Evolutionary conservation across 2,113 vertebrate genomes (phyloP).

Genomic region (Myodes glareolus): DNA sequence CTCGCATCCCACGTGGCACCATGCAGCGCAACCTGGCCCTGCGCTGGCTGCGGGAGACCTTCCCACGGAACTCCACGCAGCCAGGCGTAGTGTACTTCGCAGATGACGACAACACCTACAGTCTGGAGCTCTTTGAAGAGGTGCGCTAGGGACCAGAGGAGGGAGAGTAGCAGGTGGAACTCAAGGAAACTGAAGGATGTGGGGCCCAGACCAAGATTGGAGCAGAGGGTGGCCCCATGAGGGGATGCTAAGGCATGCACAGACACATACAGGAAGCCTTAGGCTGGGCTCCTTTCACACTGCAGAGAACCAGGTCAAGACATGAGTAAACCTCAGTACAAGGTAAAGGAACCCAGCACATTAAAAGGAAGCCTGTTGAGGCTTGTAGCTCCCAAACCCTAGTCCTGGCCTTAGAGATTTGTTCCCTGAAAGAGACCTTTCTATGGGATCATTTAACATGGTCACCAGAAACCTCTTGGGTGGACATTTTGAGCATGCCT

Average conservation of each 20-base stretch:
- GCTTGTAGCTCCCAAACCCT: fast-evolving
- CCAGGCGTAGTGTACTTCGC: slow-evolving; percentile 97
- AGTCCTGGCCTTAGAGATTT: not conserved
- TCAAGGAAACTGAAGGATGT: not conserved
- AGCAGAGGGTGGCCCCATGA: not conserved
- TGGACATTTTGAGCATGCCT: not conserved
- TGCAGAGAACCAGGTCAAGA: not conserved
- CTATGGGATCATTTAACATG: not conserved
- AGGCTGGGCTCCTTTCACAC: fast-evolving
- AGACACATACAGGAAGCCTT: fast-evolving
- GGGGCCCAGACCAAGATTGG: not conserved
- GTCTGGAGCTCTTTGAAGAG: slow-evolving; percentile 99
- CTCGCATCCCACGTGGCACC: slow-evolving; percentile 96
- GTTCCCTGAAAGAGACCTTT: not conserved
- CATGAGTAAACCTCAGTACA: not conserved
- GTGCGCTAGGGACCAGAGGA: slow-evolving; percentile 79
- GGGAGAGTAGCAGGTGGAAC: not conserved
- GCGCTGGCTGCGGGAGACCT: slow-evolving; percentile 97
- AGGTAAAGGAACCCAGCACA: fast-evolving
- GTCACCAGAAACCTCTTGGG: not conserved
- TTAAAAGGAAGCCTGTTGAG: not conserved
- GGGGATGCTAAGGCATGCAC: too few relatives aligned
- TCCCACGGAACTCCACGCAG: slow-evolving; percentile 94
- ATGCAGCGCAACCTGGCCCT: slow-evolving; percentile 99
- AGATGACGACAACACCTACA: slow-evolving; percentile 98